Percentiles rank a stretch among this genome's conserved stretches.
phyloP scores from a whole-genome alignment of 2,113 vertebrate species.

The Odocoileus hemionus region DNA sequence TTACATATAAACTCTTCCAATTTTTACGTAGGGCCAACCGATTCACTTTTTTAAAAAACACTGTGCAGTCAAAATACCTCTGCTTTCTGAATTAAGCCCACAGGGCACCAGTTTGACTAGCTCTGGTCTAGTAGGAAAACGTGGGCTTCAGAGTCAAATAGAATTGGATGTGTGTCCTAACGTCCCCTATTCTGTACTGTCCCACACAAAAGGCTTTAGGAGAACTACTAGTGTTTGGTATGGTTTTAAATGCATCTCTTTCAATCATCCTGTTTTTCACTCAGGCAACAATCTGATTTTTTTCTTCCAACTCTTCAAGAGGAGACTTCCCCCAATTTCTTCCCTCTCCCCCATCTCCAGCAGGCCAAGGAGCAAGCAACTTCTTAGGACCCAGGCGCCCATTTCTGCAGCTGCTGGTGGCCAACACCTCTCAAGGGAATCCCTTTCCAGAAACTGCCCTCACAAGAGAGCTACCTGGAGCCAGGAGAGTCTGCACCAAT shows the following conservation, averaged over 20 bases:
- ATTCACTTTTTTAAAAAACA: conserved; percentile 12
- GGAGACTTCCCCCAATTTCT: not conserved
- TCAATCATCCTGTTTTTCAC: not conserved
- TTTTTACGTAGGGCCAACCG: conserved; percentile 8
- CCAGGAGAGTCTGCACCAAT: not conserved
- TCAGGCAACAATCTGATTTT: not conserved
- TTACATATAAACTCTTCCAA: not conserved
- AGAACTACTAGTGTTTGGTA: not conserved
- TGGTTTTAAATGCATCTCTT: not conserved
- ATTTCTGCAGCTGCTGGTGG: not conserved
- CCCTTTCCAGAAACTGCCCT: not conserved
- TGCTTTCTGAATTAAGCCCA: conserved; percentile 10
- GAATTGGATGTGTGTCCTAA: not conserved
- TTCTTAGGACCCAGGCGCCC: not conserved
- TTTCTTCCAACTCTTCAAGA: not conserved
- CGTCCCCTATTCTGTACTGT: not conserved
- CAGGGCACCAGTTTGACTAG: not conserved
- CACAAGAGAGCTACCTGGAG: not conserved
- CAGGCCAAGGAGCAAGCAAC: not conserved
- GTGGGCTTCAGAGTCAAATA: not conserved
- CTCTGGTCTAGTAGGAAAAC: not conserved
- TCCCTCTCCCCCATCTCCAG: not conserved
- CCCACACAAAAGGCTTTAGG: not conserved
- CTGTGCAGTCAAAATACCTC: not conserved
- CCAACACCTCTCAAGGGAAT: not conserved